Evolutionary conservation across 2,888 invertebrate species (phyloP), one percentile per base, ranked within the genome.

Genomic region (Volucella inanis): DNA sequence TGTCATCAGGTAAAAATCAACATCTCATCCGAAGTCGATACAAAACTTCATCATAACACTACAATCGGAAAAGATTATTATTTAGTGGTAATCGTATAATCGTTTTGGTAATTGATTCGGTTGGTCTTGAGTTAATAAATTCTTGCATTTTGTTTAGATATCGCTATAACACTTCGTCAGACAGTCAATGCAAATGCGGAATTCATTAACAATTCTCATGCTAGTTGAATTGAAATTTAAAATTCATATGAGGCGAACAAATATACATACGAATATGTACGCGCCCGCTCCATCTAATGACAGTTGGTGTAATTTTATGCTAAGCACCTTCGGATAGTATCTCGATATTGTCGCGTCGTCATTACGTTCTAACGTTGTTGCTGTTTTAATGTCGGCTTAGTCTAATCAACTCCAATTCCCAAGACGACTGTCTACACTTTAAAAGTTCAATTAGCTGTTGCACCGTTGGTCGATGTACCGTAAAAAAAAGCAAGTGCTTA

Each of bases 211-310:
- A 62, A 57, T 15, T 15, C 39, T 57, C 2, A 18, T 49, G 64
- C 41, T 64, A 31, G 55, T 10, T 15, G 39, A 72, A 65, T 61
- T 10, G 52, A 6, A 31, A 72, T 72, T 79, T 54, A 65, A 64
- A 79, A 72, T 79, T 79, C 72, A 22, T 65, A 72, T 71, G 57
- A 43, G 52, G 6, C 10, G 18, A 18, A 49, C 22, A 45, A 50
- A n/a, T 50, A 9, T 8, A 39, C 15, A 41, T 41, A 47, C 18
- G 11, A 8, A 49, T 15, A 11, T 22, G 22, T 31, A 31, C 31
- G 31, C 31, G 31, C 31, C 31, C 6, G 31, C 31, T 31, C 31
- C 9, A 39, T 45, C 15, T 38, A 31, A 11, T 14, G 14, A 22
- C 31, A 55, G 12, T 1, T 31, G 15, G 14, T 31, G 62, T 64